Percentiles rank a stretch among this genome's conserved stretches.
Evolutionary conservation across 2,888 invertebrate genomes (phyloP).

Genomic region (Gasteruption jaculator): DNA sequence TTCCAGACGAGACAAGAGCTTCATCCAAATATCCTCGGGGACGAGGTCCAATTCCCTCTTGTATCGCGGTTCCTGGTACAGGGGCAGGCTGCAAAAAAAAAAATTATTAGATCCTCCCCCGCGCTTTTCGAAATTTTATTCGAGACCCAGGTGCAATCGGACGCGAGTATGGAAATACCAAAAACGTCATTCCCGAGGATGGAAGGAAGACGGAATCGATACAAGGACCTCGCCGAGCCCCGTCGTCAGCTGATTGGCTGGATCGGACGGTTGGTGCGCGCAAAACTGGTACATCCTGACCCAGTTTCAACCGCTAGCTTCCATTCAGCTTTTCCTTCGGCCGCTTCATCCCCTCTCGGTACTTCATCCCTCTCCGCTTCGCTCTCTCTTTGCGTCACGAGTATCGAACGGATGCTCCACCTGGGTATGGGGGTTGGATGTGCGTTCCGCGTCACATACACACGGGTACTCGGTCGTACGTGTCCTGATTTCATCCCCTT

Average conservation of each 20-base stretch:
- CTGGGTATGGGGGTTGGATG: no score
- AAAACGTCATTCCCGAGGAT: no score
- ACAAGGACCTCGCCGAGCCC: no score
- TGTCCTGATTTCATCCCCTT: no score
- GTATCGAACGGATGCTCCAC: slow-evolving; percentile 33
- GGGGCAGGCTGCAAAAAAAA: slow-evolving; percentile 30
- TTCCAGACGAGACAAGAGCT: slow-evolving; percentile 47
- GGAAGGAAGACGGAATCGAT: no score
- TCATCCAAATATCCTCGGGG: slow-evolving; percentile 46
- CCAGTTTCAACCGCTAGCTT: slow-evolving; percentile 31
- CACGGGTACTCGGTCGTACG: no score
- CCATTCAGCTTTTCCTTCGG: slow-evolving; percentile 43
- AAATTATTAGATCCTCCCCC: not conserved
- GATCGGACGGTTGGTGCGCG: no score
- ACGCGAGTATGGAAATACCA: no score
- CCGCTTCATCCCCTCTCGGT: slow-evolving; percentile 11
- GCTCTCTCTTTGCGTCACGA: slow-evolving; percentile 35
- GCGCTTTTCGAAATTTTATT: slow-evolving; percentile 11
- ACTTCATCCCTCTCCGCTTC: slow-evolving; percentile 9
- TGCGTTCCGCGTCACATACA: no score
- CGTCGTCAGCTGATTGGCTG: slow-evolving; percentile 29
- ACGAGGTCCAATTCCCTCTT: slow-evolving; percentile 45
- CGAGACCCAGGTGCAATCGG: slow-evolving; percentile 4
- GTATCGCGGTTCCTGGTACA: slow-evolving; percentile 41
- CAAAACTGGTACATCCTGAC: slow-evolving; percentile 34